Base-by-base conservation (phyloP, 1,140 invertebrate genomes). In the Oryzaephilus surinamensis region DNA sequence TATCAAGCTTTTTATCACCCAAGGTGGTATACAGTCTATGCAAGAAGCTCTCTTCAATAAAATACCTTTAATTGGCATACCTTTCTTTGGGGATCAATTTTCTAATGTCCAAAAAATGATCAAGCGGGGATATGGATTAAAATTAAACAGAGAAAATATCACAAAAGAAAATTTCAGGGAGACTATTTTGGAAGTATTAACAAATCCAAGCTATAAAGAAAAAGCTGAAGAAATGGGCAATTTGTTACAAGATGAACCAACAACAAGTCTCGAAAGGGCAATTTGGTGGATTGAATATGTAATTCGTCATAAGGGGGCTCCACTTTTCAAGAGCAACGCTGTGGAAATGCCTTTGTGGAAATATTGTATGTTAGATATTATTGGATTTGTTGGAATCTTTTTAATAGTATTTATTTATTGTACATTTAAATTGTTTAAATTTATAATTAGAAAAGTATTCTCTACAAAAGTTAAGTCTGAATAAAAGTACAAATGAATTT, bases 1-100 rank as follows among this genome's bases (percentile, higher is more conserved):
- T 43, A 63, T 80, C 2, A 71, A 70, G 48, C 62, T 69, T 0
- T 82, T 86, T 45, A 73, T 86, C 20, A 79, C 78, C 1, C 79
- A 84, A 47, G 79, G 79, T 8, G 83, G 83, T 10, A 50, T 64
- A 17, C 63, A 70, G 27, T 69, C 70, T 7, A 50, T 58, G 10
- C 65, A 64, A 44, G 71, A 74, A 51, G 56, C 65, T 1, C 52
- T 68, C 1, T 58, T 65, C 37, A 52, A 61, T 38, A 65, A 63
- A 10, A 63, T 71, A 2, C 73, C 74, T 0, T 49, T 76, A n/a
- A 39, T 76, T 3, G 60, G 54, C 7, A 59, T 67, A 18, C 64
- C 65, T 8, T 59, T 65, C 33, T 59, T 54, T 36, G 54, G 46
- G 4, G 64, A 65, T 48, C 62, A 64, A 49, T 43, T 41, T 21